A percentile compares a stretch with the other conserved stretches of the same genome.
phyloP scores from a whole-genome alignment of 2,113 vertebrate genomes.

The Anarhynchus alexandrinus region DNA sequence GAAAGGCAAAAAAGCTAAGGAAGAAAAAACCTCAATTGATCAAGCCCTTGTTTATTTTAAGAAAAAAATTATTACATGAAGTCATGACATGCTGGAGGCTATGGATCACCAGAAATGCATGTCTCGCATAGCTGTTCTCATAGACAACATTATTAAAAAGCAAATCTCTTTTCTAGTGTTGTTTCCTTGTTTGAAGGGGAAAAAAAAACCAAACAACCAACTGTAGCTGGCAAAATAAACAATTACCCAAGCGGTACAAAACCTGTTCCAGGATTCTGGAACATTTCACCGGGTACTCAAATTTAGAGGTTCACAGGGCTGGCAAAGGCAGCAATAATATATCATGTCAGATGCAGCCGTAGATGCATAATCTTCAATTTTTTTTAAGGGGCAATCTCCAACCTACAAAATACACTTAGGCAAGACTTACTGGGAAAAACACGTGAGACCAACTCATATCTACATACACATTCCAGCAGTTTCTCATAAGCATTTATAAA shows the following conservation, averaged over 20 bases:
- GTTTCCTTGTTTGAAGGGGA: not conserved
- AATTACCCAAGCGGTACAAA: not conserved
- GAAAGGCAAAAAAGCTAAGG: not conserved
- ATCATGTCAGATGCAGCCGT: rapidly evolving
- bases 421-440: not conserved
- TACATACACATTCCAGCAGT: not conserved
- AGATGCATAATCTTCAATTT: not conserved
- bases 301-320: not conserved
- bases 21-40: not conserved
- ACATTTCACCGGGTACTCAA: not conserved
- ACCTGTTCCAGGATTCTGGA: not conserved
- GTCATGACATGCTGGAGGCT: not conserved
- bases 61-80: not conserved
- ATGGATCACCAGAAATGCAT: not conserved
- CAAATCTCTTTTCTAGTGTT: not conserved
- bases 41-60: not conserved
- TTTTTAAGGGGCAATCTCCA: not conserved
- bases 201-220: not conserved
- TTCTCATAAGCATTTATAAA: not conserved
- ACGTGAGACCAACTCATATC: not conserved
- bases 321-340: not conserved
- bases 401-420: not conserved
- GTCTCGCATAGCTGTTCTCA: not conserved
- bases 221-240: not conserved
- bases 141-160: not conserved